Conservation (phyloP, 2,797 vertebrate genomes). For the Bradypus variegatus region DNA sequence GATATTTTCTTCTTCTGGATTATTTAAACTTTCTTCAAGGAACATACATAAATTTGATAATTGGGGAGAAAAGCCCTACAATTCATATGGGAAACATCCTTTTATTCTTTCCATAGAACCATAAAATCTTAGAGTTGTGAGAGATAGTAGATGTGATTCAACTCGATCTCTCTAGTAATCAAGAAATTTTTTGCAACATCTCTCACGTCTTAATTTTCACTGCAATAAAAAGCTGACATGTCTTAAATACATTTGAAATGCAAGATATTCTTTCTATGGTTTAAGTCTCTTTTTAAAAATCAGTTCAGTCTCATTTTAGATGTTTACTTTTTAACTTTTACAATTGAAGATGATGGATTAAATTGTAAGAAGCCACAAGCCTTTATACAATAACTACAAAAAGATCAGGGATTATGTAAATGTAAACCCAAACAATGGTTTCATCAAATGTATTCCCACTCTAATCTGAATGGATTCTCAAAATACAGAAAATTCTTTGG, state of each 20-base stretch:
- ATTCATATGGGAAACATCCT: not conserved
- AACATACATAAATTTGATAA: not conserved
- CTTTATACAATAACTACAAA: not conserved
- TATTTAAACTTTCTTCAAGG: conserved; percentile 1
- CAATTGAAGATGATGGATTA: not conserved
- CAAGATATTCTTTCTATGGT: not conserved
- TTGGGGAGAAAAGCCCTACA: not conserved
- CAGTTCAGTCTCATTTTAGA: conserved; percentile 3
- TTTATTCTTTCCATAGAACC: not conserved
- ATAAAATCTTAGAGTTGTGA: not conserved
- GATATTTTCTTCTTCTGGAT: not conserved
- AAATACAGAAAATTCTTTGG: not conserved
- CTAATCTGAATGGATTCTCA: not conserved
- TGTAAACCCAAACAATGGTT: not conserved
- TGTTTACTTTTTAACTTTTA: conserved; percentile 8
- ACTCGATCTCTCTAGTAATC: not conserved
- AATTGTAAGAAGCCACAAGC: not conserved
- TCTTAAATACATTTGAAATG: not conserved
- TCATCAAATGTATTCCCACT: conserved; percentile 8
- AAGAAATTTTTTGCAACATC: not conserved
- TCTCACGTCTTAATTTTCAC: not conserved
- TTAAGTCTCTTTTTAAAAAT: not conserved
- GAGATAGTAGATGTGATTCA: not conserved
- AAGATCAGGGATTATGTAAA: not conserved
- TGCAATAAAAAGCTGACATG: not conserved